phyloP scores from a whole-genome alignment of 2,113 vertebrate species.

The Gnathochromis pfefferi region DNA sequence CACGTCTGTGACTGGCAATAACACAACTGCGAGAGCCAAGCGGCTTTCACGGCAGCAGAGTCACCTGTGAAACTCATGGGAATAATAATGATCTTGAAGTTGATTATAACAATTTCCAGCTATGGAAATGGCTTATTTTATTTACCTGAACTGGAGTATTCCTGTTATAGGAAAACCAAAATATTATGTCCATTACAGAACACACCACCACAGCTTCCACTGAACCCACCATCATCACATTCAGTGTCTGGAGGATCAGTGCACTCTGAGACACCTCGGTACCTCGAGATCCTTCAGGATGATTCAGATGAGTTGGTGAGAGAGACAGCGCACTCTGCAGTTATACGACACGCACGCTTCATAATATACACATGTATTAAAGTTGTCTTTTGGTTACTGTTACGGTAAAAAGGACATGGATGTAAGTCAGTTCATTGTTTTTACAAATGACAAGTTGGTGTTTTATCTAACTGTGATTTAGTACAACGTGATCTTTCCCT shows the following conservation, averaged over 20 bases:
- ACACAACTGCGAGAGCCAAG: not conserved
- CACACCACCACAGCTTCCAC: not conserved
- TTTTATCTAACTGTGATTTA: not conserved
- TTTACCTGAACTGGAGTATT: not conserved
- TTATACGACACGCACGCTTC: not conserved
- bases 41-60: not conserved
- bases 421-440: not conserved
- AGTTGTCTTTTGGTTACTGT: not conserved
- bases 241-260: not conserved
- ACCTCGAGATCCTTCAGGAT: not conserved
- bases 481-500: too few relatives aligned
- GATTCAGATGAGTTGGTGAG: not conserved
- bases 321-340: not conserved
- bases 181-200: not conserved
- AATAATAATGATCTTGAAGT: not conserved
- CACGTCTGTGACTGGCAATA: not conserved
- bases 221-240: not conserved
- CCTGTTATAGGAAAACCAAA: not conserved
- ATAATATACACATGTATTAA: not conserved
- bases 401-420: not conserved
- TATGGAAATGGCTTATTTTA: not conserved
- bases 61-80: not conserved
- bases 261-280: accelerated
- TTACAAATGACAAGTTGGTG: not conserved
- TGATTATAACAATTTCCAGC: not conserved